Base-by-base conservation (phyloP, 2,113 vertebrate genomes). In the Platycercus adscitus region DNA sequence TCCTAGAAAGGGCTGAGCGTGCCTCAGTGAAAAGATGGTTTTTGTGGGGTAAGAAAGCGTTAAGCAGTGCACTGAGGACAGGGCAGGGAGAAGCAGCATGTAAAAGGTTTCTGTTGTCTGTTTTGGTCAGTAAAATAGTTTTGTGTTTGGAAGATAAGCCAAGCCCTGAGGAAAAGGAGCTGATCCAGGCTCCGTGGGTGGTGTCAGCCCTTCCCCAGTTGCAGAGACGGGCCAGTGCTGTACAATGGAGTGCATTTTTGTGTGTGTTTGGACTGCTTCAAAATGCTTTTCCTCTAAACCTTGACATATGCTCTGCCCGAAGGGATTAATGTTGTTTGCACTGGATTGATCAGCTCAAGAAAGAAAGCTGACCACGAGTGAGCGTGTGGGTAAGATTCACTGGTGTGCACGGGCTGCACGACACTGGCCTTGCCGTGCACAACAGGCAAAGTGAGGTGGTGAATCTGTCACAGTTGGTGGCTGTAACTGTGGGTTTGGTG, bases 101-200 rank as follows among this genome's bases (percentile, higher is more conserved):
- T 39, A 44, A 76, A 81, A 82, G 31, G 10, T 86, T 88, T 86
- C 68, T 72, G 24, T 77, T 88, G 68, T 50, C 68, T 88, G 37
- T 73, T 96, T 84, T 55, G 81, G 46, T 91, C 64, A 79, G 77
- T 87, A 75, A 50, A 61, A 84, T n/a, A 66, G 50, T 35, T 81
- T 49, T 64, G 23, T 47, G 19, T 68, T 93, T 89, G 81, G 72
- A 85, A 89, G 78, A 93, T 64, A 43, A 84, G 68, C 35, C 17
- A 49, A 92, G 37, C 69, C 81, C 72, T 0, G 31, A 85, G 78
- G 87, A 93, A 78, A 83, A 81, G 77, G 78, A 94, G 46, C 65
- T 76, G 87, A 43, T 94, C 84, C 91, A 94, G 72, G 43, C 91
- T 86, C 69, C 0, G 8, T 81, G 93, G 84, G 89, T 92, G 84